Conservation (phyloP, 2,113 vertebrate genomes). For the Hippocampus zosterae region DNA sequence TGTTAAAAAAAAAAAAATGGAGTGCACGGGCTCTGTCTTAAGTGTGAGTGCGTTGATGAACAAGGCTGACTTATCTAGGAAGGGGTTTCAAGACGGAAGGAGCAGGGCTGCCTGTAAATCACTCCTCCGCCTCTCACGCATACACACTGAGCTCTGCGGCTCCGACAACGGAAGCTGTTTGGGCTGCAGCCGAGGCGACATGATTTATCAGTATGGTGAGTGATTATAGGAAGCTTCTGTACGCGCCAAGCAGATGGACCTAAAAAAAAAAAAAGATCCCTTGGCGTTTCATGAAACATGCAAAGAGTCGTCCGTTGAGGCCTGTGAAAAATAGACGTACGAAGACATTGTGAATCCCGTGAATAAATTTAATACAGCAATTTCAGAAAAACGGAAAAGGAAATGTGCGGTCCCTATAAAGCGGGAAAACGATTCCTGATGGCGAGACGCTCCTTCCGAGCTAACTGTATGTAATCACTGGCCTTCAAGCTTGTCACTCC, state of each 20-base stretch:
- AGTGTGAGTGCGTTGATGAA: conserved; percentile 53
- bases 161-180: conserved; percentile 60
- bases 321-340: conserved; percentile 43
- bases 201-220: conserved; percentile 64
- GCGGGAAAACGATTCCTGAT: conserved; percentile 20
- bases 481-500: conserved; percentile 39
- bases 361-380: conserved; percentile 17
- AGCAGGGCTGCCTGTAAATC: conserved; percentile 44
- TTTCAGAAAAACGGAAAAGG: conserved; percentile 17
- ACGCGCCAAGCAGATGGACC: conserved; percentile 33
- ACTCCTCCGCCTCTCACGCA: conserved; percentile 38
- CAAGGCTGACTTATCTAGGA: conserved; percentile 38
- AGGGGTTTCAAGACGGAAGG: conserved; percentile 40
- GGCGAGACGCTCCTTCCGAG: conserved; percentile 26
- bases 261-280: background rate
- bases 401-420: background rate
- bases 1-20: background rate
- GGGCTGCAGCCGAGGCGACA: conserved; percentile 17
- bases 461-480: conserved; percentile 39
- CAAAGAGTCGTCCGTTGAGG: conserved; percentile 39
- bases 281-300: conserved; percentile 59
- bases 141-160: conserved; percentile 32
- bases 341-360: conserved; percentile 20
- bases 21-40: background rate
- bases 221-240: conserved; percentile 50